Evolutionary conservation across 2,113 vertebrate species (phyloP), one percentile per base, ranked within the genome.

Genomic region (Carollia perspicillata): DNA sequence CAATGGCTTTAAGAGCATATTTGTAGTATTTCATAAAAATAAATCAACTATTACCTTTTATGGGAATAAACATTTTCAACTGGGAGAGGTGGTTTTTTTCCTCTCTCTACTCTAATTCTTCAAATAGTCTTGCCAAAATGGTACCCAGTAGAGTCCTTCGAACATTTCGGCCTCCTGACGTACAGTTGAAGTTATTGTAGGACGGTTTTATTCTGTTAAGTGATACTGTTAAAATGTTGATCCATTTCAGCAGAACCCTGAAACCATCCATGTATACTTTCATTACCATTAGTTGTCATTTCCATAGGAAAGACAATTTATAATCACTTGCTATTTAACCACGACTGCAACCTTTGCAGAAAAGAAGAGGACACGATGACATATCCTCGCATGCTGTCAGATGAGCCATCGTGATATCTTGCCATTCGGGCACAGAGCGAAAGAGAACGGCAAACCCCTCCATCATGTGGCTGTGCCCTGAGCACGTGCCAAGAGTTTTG

Each of bases 241-340:
- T 96, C 72, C 49, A 33, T 96, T 97, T 94, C 89, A 91, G 86
- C 68, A 94, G 93, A 86, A 93, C 69, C 23, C 55, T 10, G 44
- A 95, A 91, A 58, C 94, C 90, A 93, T 89, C 90, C 74, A 89
- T 79, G 72, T 78, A 86, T 96, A 95, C 97, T 96, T 97, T 79
- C 94, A 96, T 97, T 97, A 95, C 95, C 96, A 93, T 96, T 97
- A 96, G 97, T 96, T 94, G 90, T 95, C 90, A 93, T 92, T 94
- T 96, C 94, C 94, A 91, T 75, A 89, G 90, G 94, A 96, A 96
- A 94, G 89, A 53, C 65, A 63, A 71, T 96, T 96, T 77, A 86
- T 95, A 89, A 93, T 93, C 93, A 90, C 78, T 91, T 86, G 81
- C 89, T 95, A 93, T 90, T 97, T 94, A 96, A 94, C 93, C 81